Percentiles rank a stretch among this genome's conserved stretches.
Conservation (phyloP, 35 echinoderm and acorn worm species). For the Heliocidaris tuberculata region DNA sequence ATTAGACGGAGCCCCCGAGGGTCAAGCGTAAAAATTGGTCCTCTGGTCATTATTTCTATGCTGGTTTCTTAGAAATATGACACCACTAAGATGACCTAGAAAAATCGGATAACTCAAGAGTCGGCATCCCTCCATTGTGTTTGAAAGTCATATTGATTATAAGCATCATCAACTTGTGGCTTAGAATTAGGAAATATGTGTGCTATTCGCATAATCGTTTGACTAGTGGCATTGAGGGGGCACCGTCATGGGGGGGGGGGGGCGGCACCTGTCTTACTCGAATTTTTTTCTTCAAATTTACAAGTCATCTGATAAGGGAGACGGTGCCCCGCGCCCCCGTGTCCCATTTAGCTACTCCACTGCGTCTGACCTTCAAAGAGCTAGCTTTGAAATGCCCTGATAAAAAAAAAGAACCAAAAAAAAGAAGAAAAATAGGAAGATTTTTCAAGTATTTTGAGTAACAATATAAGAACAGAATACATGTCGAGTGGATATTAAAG, state of each 20-base stretch:
- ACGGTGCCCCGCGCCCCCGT: too few species aligned
- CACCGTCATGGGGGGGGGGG: too few species aligned
- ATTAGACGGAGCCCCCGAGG: neutral
- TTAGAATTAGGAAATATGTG: neutral
- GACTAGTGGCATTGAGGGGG: too few species aligned
- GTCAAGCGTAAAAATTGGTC: constrained; percentile 6
- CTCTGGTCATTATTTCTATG: neutral
- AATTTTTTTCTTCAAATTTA: too few species aligned
- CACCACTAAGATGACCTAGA: neutral
- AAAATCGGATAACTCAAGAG: neutral
- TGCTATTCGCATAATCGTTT: too few species aligned
- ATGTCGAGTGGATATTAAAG: too few species aligned
- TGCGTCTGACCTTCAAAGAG: neutral
- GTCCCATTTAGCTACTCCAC: neutral
- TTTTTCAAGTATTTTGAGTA: neutral
- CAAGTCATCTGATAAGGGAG: too few species aligned
- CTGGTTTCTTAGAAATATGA: neutral
- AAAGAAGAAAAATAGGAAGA: neutral
- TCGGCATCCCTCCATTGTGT: neutral
- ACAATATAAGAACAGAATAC: too few species aligned
- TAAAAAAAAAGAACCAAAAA: neutral
- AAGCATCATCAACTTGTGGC: neutral
- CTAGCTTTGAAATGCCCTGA: neutral
- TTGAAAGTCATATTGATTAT: neutral
- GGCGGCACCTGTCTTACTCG: too few species aligned